Percentiles rank a stretch among this genome's conserved stretches.
Conservation (phyloP, 2,113 vertebrate species). For the Nothoprocta perdicaria region DNA sequence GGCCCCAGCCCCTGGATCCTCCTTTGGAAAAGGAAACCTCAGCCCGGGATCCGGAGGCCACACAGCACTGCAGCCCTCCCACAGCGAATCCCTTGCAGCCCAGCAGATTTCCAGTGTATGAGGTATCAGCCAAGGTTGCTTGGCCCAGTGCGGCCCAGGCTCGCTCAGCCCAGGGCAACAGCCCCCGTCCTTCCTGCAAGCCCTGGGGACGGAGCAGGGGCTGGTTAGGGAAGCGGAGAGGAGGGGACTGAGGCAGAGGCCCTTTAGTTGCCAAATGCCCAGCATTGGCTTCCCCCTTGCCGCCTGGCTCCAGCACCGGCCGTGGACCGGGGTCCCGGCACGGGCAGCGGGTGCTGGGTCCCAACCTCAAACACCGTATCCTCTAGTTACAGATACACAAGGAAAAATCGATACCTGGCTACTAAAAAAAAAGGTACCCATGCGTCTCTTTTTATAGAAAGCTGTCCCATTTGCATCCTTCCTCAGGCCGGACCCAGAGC, state of each 20-base stretch:
- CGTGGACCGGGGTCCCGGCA: fast-evolving
- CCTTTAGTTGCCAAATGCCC: fast-evolving
- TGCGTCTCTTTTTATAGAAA: conserved; percentile 63
- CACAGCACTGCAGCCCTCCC: not conserved
- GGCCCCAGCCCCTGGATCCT: not conserved
- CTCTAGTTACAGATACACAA: conserved; percentile 28
- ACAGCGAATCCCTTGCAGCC: not conserved
- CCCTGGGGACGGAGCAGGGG: not conserved
- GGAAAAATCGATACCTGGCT: conserved; percentile 67
- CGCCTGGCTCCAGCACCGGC: fast-evolving
- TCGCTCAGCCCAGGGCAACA: not conserved
- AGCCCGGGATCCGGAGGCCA: not conserved
- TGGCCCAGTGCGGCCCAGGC: not conserved
- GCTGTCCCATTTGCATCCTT: conserved; percentile 63
- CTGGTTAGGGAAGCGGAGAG: not conserved
- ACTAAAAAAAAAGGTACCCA: conserved; percentile 12
- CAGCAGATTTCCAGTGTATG: not conserved
- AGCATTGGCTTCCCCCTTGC: fast-evolving
- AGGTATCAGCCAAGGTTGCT: not conserved
- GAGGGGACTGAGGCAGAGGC: not conserved
- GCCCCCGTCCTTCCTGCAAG: not conserved
- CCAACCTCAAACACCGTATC: fast-evolving
- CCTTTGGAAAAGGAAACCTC: not conserved
- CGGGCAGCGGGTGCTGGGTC: not conserved
- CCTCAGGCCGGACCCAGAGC: conserved; percentile 38